Evolutionary conservation across 2,113 vertebrate genomes (phyloP), one percentile per base, ranked within the genome.

Genomic region (Spea bombifrons): DNA sequence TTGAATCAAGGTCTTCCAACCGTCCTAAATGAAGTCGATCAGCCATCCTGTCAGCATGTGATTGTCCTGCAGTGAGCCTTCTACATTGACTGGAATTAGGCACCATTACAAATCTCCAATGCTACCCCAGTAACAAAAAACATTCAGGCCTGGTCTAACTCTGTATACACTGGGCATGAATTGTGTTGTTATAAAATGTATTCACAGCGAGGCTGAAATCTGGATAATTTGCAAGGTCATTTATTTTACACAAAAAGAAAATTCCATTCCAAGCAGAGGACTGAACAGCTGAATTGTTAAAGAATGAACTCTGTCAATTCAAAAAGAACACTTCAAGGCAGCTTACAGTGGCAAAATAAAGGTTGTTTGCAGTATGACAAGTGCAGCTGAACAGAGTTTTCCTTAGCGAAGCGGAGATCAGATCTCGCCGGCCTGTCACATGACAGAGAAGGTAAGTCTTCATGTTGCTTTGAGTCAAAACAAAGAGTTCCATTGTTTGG

Each of bases 211-310:
- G 71, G 52, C 64, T 80, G 71, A 80, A 73, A 80, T 80, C 68
- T 80, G 78, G 78, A 68, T 78, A 67, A 80, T 73, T 74, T 80
- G 78, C 78, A 80, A 80, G 78, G 78, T 80, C 78, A 80, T 80
- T 80, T 74, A 66, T 73, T 80, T 80, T 73, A 74, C 73, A 80
- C 71, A 80, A 74, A 80, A 80, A 67, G 5, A 80, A 80, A 74
- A 80, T 80, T 63, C 71, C 78, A 74, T 80, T 80, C 50, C 78
- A 73, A 30, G 65, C 63, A 80, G 65, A 73, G 44, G 46, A 55
- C 44, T 80, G 52, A 80, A 74, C 64, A 74, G 78, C 64, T 50
- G 71, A 80, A 80, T 80, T 80, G 78, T 80, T 80, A 59, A 67
- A 73, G 63, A 67, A 59, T 73, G 45, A 67, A 80, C 8, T 55